These are phyloP conservation scores for Sebastes trivittatus DNA, from an alignment of 2,797 vertebrate species.

Conservation along the genomic window DNA sequence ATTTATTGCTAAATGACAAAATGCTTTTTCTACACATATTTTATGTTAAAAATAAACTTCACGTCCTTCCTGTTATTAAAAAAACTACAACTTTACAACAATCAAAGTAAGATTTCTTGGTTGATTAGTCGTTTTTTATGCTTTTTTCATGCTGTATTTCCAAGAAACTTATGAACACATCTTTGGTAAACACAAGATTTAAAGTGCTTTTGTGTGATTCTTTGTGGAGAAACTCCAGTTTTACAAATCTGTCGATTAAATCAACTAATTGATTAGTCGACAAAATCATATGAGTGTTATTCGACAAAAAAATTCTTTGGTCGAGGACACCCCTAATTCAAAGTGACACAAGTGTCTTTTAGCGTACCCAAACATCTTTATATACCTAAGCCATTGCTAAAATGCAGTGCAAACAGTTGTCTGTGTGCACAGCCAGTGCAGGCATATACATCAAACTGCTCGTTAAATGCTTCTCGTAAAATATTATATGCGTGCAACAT, in stretches of 20 bases:
- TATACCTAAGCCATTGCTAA: not conserved
- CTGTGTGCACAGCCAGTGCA: not conserved
- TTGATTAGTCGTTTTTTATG: no score
- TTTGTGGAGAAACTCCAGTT: not conserved
- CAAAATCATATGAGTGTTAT: no score
- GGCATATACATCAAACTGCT: constrained; percentile 11
- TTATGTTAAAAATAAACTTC: not conserved
- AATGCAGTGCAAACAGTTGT: not conserved
- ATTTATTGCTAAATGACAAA: not conserved
- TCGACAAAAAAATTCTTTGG: not conserved
- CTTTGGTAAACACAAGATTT: not conserved
- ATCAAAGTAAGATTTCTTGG: not conserved
- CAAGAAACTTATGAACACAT: not conserved
- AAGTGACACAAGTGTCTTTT: not conserved
- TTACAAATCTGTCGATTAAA: not conserved
- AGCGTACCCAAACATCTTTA: not conserved
- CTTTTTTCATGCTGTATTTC: not conserved
- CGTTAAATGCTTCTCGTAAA: constrained; percentile 8
- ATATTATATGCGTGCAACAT: not conserved
- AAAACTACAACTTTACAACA: not conserved
- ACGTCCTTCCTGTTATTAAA: no score
- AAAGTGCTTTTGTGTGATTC: not conserved
- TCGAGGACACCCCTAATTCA: not conserved
- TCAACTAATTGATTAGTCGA: not conserved
- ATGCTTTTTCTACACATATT: not conserved